Evolutionary conservation across 2,888 invertebrate species (phyloP), one percentile per base, ranked within the genome.

Genomic region (Unio pictorum): DNA sequence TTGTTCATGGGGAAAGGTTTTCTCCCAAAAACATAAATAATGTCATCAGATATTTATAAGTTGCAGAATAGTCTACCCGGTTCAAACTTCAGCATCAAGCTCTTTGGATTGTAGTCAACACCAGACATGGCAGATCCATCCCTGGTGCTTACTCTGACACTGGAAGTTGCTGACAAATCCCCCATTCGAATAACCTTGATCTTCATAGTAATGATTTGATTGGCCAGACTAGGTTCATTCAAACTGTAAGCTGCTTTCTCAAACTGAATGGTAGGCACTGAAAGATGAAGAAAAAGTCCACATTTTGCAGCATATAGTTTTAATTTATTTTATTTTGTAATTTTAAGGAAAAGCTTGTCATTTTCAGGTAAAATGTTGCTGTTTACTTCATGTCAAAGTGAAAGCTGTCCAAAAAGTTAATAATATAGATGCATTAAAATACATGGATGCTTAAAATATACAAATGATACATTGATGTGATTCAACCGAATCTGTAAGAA

Each of bases 71-170:
- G 45, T 74, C 34, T 68, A 88, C 89, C 89, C 82, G 88, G 82
- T 57, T 71, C 64, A 74, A 90, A 90, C n/a, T 73, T 77, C 11
- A 90, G 45, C 6, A 88, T 62, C 62, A 81, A 75, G 74, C 88
- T 89, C 66, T 84, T 87, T 1, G 89, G 83, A 68, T 85, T 83
- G 75, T 89, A 90, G 78, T 90, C 90, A 20, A 85, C 66, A 2
- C 90, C 89, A 18, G 89, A 87, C 65, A 82, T 76, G 1, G 90
- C 90, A 28, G 89, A 88, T 11, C 87, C 90, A 82, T 90, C 90
- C 59, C 86, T 81, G 1, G 89, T 89, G 65, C 85, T 88, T 69
- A 88, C 86, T 59, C 88, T 75, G 6, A 89, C 86, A 71, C 78
- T 83, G 17, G 86, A 84, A 26, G 83, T 72, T 65, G 79, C 69